Evolutionary conservation across 2,888 invertebrate species (phyloP).

Genomic region (Agrochola lota): DNA sequence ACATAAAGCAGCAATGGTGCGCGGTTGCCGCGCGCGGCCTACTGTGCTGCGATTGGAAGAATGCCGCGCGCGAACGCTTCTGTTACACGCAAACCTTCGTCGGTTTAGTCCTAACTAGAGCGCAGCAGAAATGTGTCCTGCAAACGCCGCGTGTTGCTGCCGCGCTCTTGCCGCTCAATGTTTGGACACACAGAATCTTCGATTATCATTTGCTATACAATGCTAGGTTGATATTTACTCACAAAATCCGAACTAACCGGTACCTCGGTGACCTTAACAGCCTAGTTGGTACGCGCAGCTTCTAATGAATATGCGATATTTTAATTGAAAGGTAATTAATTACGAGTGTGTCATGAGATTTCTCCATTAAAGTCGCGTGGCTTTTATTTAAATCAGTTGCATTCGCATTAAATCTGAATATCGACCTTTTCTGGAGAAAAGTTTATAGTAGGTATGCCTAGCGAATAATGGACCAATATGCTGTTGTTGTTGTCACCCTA

Average conservation of each 20-base stretch:
- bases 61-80: too few relatives aligned
- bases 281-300: neutral
- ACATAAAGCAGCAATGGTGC: too few relatives aligned
- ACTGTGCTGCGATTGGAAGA: too few relatives aligned
- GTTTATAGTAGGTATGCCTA: neutral
- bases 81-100: too few relatives aligned
- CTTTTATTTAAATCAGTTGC: constrained; percentile 14
- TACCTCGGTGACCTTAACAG: neutral
- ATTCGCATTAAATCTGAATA: neutral
- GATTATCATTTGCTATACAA: neutral
- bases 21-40: too few relatives aligned
- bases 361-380: constrained; percentile 11
- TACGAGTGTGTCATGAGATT: constrained; percentile 11
- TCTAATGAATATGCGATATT: constrained; percentile 1
- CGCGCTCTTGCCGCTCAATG: neutral
- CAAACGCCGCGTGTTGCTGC: too few relatives aligned
- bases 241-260: neutral
- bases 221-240: neutral
- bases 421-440: neutral
- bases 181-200: neutral
- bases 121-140: too few relatives aligned
- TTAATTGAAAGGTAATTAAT: constrained; percentile 21
- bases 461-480: neutral
- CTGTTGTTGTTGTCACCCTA: too few relatives aligned
- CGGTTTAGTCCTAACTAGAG: too few relatives aligned